A percentile compares a stretch with the other conserved stretches of the same genome.
phyloP scores from a whole-genome alignment of 2,113 vertebrate genomes.

The Grantiella picta region DNA sequence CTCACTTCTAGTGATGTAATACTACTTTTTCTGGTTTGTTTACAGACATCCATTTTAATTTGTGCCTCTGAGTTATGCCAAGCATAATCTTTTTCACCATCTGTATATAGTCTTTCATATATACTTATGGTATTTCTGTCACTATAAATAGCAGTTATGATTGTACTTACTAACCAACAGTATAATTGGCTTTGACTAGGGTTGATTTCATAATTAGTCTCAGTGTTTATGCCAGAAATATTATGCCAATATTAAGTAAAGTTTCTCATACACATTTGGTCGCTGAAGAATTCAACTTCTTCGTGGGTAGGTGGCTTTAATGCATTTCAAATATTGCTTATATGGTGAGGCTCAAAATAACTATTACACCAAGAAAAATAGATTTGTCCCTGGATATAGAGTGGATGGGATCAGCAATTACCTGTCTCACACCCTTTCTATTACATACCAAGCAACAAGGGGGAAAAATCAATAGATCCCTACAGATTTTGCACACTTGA shows the following conservation, averaged over 20 bases:
- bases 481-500: neutral
- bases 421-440: neutral
- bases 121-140: slow-evolving; percentile 6
- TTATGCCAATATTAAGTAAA: slow-evolving; percentile 40
- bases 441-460: neutral
- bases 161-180: neutral
- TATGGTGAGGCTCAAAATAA: neutral
- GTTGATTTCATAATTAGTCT: slow-evolving; percentile 53
- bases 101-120: neutral
- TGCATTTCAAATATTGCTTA: neutral
- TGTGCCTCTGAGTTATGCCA: neutral
- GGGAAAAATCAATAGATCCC: neutral
- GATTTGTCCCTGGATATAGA: neutral
- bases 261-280: slow-evolving; percentile 25
- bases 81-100: neutral
- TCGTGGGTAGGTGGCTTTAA: neutral
- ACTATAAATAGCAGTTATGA: neutral
- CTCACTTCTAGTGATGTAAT: neutral
- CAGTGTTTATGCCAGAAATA: neutral
- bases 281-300: neutral
- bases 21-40: neutral
- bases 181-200: slow-evolving; percentile 30
- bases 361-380: neutral
- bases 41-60: neutral
- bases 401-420: neutral